Percentiles rank a stretch among this genome's conserved stretches.
Evolutionary conservation across 1,140 invertebrate genomes (phyloP).

Genomic region (Drosophila ironensis): DNA sequence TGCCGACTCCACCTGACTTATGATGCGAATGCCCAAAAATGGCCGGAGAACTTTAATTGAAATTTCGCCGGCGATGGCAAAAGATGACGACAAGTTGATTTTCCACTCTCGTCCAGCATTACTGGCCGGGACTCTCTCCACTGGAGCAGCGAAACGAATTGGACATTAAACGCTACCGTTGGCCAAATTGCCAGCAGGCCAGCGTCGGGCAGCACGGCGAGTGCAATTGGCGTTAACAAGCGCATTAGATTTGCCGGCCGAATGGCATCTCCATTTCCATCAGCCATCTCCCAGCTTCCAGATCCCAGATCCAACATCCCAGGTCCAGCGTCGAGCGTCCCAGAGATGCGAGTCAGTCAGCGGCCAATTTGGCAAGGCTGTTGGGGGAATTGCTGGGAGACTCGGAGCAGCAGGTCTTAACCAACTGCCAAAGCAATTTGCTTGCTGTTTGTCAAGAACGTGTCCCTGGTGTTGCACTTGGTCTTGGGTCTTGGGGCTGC

Average conservation of each 20-base stretch:
- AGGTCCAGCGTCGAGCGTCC: background rate
- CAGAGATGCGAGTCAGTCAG: conserved; percentile 48
- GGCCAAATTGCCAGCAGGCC: conserved; percentile 67
- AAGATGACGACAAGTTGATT: conserved; percentile 72
- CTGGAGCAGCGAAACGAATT: conserved; percentile 66
- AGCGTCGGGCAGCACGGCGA: conserved; percentile 49
- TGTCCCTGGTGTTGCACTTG: conserved; percentile 14
- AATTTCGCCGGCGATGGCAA: conserved; percentile 52
- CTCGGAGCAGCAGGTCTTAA: conserved; percentile 36
- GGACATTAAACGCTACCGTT: conserved; percentile 80
- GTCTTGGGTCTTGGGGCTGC: background rate
- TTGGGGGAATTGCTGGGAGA: conserved; percentile 64
- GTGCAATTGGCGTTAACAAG: conserved; percentile 76
- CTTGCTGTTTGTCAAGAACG: conserved; percentile 59
- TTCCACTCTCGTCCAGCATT: conserved; percentile 55
- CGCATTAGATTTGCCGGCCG: conserved; percentile 58
- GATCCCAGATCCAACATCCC: background rate
- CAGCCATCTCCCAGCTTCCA: background rate
- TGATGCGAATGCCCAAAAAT: conserved; percentile 39
- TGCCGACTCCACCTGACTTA: conserved; percentile 11
- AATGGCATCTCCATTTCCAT: background rate
- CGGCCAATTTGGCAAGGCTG: conserved; percentile 75
- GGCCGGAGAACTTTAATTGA: conserved; percentile 66
- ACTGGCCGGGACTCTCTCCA: no score
- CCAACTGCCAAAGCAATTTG: conserved; percentile 72